phyloP scores from a whole-genome alignment of 2,797 vertebrate genomes.

The Propithecus deckenii region DNA sequence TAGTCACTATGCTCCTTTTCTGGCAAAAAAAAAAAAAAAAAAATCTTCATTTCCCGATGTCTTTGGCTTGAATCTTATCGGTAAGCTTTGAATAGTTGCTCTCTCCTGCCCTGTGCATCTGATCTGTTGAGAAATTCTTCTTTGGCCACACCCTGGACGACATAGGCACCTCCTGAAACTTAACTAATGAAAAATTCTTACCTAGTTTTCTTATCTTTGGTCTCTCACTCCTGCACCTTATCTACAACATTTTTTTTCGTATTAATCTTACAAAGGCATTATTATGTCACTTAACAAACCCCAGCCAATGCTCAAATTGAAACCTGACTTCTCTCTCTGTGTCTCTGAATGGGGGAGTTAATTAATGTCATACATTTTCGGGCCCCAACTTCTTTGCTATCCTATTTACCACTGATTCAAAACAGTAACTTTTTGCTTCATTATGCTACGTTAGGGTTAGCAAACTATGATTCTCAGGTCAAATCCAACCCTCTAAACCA shows the following conservation, averaged over 20 bases:
- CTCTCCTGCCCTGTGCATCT: not conserved
- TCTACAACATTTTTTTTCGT: not conserved
- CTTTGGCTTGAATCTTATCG: not conserved
- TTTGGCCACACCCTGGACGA: not conserved
- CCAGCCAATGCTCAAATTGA: not conserved
- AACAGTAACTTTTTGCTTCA: not conserved
- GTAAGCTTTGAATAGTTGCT: not conserved
- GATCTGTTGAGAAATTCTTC: not conserved
- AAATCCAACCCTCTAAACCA: not conserved
- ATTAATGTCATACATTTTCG: not conserved
- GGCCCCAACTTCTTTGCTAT: not conserved
- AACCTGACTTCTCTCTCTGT: not conserved
- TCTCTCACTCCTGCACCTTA: not conserved
- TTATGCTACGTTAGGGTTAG: not conserved
- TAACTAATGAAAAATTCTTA: not conserved
- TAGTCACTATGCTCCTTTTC: not conserved
- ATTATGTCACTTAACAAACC: not conserved
- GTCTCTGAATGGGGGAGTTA: not conserved
- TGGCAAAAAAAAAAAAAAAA: not conserved
- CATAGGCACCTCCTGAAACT: not conserved
- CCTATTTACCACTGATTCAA: not conserved
- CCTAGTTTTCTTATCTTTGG: not conserved
- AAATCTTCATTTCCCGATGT: not conserved
- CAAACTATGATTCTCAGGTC: not conserved
- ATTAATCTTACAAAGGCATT: not conserved